These are phyloP conservation scores for Rhorus exstirpatorius DNA, from an alignment of 2,888 invertebrate genomes.

Conservation along the genomic window DNA sequence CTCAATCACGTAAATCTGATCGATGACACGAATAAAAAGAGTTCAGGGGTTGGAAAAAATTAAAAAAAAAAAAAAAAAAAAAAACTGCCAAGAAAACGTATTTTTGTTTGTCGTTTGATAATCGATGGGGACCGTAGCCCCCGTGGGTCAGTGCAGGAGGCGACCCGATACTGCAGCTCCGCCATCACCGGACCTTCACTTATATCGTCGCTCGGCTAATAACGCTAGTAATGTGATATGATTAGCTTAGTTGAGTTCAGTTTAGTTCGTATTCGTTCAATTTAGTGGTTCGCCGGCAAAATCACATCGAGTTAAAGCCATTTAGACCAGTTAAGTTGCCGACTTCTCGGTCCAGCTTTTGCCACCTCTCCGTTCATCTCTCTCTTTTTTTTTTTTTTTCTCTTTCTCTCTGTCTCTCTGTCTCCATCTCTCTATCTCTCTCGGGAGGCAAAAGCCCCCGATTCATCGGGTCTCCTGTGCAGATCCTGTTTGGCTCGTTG, in stretches of 20 bases:
- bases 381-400: slow-evolving; percentile 21
- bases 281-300: slow-evolving; percentile 85
- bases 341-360: slow-evolving; percentile 74
- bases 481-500: slow-evolving; percentile 50
- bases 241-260: slow-evolving; percentile 86
- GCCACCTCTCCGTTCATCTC: slow-evolving; percentile 47
- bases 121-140: slow-evolving; percentile 73
- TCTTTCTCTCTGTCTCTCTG: not conserved
- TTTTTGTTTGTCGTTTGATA: slow-evolving; percentile 47
- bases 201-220: slow-evolving; percentile 86
- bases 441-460: slow-evolving; percentile 14
- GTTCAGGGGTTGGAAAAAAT: no score
- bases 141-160: slow-evolving; percentile 84
- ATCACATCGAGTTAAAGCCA: slow-evolving; percentile 86
- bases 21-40: no score
- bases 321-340: slow-evolving; percentile 85
- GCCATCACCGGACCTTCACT: slow-evolving; percentile 85
- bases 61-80: no score
- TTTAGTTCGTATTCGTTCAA: slow-evolving; percentile 86
- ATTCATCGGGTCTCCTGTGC: slow-evolving; percentile 52
- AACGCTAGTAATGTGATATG: slow-evolving; percentile 86
- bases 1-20: no score
- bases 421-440: slow-evolving; percentile 7
- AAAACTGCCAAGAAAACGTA: not conserved
- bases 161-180: slow-evolving; percentile 85